Evolutionary conservation across 2,797 vertebrate species (phyloP).

Genomic region (Sciurus carolinensis): DNA sequence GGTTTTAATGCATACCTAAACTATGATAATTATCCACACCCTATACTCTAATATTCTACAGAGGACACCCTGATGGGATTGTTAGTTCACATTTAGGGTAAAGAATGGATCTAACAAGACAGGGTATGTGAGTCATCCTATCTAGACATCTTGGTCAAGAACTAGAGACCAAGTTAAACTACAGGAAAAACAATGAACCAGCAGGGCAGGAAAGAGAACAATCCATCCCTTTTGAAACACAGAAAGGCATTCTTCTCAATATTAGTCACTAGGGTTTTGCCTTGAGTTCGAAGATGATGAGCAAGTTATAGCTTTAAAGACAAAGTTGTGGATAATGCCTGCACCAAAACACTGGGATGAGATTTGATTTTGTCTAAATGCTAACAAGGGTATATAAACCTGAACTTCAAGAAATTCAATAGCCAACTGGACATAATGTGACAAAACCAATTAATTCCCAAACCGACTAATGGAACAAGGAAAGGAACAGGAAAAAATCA

Average conservation of each 20-base stretch:
- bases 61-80: neutral
- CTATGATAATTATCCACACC: neutral
- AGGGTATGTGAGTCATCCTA: neutral
- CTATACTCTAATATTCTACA: neutral
- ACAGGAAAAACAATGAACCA: conserved; percentile 13
- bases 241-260: neutral
- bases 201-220: conserved; percentile 38
- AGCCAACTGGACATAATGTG: neutral
- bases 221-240: neutral
- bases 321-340: neutral
- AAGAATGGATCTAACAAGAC: neutral
- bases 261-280: neutral
- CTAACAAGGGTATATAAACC: neutral
- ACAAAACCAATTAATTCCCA: neutral
- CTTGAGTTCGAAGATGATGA: neutral
- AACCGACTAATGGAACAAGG: neutral
- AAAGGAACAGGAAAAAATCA: neutral
- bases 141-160: neutral
- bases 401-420: neutral
- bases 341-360: neutral
- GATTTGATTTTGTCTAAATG: neutral
- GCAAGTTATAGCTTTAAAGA: neutral
- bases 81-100: neutral
- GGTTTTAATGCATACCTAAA: neutral
- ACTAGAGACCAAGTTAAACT: neutral